These are phyloP conservation scores for Nemotelus nigrinus DNA, from an alignment of 2,888 invertebrate genomes.

Conservation along the genomic window DNA sequence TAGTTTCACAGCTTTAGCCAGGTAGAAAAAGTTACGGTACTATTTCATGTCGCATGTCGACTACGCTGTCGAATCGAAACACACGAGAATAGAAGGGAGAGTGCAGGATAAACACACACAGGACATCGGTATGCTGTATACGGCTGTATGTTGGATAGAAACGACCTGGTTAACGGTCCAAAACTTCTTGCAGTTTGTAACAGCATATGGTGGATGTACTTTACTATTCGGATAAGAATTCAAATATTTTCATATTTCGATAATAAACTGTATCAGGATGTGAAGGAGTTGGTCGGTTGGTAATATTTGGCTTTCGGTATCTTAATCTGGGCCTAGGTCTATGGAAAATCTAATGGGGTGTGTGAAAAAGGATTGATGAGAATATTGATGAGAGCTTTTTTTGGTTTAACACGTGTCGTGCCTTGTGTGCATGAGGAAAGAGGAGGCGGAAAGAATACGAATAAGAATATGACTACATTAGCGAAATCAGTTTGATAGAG, in stretches of 20 bases:
- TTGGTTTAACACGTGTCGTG: not conserved
- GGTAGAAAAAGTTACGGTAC: slow-evolving; percentile 22
- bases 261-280: slow-evolving; percentile 17
- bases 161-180: slow-evolving; percentile 6
- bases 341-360: slow-evolving; percentile 6
- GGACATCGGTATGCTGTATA: not conserved
- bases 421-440: no score
- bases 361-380: slow-evolving; percentile 4
- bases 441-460: no score
- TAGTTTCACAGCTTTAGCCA: slow-evolving; percentile 15
- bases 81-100: not conserved
- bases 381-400: not conserved
- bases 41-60: slow-evolving; percentile 20
- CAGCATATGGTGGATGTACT: slow-evolving; percentile 8
- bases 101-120: not conserved
- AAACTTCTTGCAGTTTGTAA: not conserved
- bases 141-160: not conserved
- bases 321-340: not conserved
- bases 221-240: slow-evolving; percentile 16
- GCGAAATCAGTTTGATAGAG: no score
- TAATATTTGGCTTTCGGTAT: not conserved
- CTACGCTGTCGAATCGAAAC: not conserved
- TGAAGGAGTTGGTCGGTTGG: slow-evolving; percentile 4
- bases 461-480: no score
- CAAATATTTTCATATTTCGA: slow-evolving; percentile 17